Conservation (phyloP, 2,888 invertebrate species). For the Sinopyrophorus schimmeli region DNA sequence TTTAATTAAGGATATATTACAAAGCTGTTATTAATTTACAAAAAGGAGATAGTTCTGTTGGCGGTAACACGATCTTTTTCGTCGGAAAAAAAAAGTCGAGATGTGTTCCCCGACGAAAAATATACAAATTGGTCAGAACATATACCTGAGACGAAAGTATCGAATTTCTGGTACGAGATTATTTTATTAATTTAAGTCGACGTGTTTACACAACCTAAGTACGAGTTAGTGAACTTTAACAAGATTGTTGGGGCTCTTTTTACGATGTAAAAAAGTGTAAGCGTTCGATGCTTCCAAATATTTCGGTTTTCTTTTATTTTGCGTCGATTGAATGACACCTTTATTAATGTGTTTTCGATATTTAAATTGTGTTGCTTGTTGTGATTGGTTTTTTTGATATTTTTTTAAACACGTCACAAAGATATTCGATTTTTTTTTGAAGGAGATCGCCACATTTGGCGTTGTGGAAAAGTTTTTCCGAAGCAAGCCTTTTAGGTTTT, state of each 20-base stretch:
- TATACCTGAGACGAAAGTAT: constrained; percentile 33
- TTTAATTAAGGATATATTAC: constrained; percentile 4
- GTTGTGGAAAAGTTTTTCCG: too few species aligned
- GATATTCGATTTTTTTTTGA: too few species aligned
- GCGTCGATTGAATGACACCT: too few species aligned
- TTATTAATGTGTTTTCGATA: too few species aligned
- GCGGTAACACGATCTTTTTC: constrained; percentile 25
- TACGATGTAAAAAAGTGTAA: too few species aligned
- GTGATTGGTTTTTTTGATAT: too few species aligned
- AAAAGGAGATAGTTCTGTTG: constrained; percentile 12
- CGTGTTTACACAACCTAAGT: constrained; percentile 36
- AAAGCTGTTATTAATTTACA: constrained; percentile 7
- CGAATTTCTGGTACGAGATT: constrained; percentile 32
- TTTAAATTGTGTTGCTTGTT: too few species aligned
- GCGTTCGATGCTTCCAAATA: too few species aligned
- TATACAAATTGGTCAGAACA: constrained; percentile 26
- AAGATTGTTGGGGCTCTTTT: constrained; percentile 22
- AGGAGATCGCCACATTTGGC: too few species aligned
- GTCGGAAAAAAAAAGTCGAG: constrained; percentile 9
- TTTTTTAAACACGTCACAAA: too few species aligned
- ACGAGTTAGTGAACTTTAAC: constrained; percentile 29
- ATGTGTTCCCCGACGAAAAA: constrained; percentile 9
- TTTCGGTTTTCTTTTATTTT: too few species aligned
- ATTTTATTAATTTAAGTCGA: constrained; percentile 34
- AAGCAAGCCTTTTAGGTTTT: too few species aligned